Conservation (phyloP, 2,113 vertebrate species). For the Melospiza melodia region DNA sequence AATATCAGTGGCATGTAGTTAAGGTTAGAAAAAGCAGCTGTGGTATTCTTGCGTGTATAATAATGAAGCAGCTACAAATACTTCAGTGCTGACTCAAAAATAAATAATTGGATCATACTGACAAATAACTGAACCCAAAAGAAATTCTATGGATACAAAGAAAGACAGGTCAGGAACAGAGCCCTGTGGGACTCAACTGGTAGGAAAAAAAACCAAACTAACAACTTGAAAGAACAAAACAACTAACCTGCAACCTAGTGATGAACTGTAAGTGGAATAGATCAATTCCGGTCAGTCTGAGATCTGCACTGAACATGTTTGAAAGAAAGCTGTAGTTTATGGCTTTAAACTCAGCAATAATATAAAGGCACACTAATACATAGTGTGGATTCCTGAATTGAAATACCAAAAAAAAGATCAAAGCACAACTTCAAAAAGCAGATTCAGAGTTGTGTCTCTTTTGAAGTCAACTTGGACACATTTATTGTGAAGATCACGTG, state of each 20-base stretch:
- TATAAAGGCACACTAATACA: background rate
- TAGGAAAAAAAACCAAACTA: background rate
- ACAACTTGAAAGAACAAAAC: background rate
- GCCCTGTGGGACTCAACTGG: background rate
- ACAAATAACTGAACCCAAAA: background rate
- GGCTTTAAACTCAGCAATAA: background rate
- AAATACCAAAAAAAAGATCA: slow-evolving; percentile 20
- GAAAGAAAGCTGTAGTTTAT: background rate
- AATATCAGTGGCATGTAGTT: background rate
- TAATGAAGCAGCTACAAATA: background rate
- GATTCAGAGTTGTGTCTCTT: background rate
- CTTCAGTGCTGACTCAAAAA: background rate
- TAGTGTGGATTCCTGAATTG: background rate
- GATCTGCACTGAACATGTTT: background rate
- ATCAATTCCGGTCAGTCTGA: background rate
- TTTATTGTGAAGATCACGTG: background rate
- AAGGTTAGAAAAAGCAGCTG: background rate
- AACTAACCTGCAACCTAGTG: background rate
- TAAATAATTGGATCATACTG: background rate
- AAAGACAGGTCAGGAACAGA: background rate
- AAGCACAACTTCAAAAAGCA: background rate
- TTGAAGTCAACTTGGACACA: background rate
- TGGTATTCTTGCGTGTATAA: background rate
- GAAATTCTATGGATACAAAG: background rate
- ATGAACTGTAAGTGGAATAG: background rate